Evolutionary conservation across 2,113 vertebrate genomes (phyloP).

Genomic region (Eudyptes chrysolophus): DNA sequence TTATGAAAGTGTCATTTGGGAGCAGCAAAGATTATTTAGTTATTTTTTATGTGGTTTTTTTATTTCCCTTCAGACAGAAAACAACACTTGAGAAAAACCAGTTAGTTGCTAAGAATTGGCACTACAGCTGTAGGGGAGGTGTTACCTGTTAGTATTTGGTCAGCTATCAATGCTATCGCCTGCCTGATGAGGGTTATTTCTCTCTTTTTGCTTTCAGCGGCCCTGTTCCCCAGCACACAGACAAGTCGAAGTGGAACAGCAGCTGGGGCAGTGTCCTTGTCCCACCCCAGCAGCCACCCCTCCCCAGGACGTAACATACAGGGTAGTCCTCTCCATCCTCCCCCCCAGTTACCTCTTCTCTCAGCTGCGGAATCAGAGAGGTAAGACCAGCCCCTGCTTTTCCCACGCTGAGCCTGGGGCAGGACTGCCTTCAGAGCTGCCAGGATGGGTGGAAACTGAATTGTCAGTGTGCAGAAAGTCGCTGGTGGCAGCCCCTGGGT

Average conservation of each 20-base stretch:
- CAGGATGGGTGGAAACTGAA: background rate
- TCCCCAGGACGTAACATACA: slow-evolving; percentile 73
- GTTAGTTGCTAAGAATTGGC: background rate
- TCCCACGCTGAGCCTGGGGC: background rate
- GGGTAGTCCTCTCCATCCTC: slow-evolving; percentile 72
- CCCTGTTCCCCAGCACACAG: slow-evolving; percentile 72
- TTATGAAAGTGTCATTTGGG: background rate
- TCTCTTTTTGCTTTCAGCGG: slow-evolving; percentile 65
- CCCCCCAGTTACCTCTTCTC: slow-evolving; percentile 71
- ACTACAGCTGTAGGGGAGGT: background rate
- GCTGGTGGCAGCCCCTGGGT: background rate
- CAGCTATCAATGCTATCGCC: background rate
- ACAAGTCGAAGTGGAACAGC: slow-evolving; percentile 66
- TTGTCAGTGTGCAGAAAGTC: background rate
- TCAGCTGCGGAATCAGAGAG: slow-evolving; percentile 73
- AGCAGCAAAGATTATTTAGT: background rate
- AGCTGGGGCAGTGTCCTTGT: slow-evolving; percentile 66
- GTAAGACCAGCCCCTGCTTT: slow-evolving; percentile 66
- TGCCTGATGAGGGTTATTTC: background rate
- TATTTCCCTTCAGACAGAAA: background rate
- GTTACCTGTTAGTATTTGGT: background rate
- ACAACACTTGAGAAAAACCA: background rate
- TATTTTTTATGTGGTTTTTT: background rate
- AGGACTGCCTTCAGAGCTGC: slow-evolving; percentile 26
- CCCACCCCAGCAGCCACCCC: slow-evolving; percentile 71